Base-by-base conservation (phyloP, 2,888 invertebrate species). In the Drosophila buzzatii region DNA sequence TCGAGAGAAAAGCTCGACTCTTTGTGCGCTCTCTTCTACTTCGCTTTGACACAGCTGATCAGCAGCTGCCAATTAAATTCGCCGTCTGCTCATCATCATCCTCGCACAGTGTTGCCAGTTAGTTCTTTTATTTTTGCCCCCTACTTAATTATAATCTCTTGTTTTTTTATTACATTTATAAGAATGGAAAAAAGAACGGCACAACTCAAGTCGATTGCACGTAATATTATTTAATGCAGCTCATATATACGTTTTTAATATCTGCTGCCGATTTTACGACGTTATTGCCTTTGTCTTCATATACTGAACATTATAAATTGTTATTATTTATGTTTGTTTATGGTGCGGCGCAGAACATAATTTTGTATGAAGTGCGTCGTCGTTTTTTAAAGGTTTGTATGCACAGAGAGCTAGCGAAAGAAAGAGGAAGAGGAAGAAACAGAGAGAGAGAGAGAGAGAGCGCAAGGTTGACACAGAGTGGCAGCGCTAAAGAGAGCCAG, bases 281-380 rank as follows among this genome's bases (percentile, higher is more conserved):
- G 18, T 56, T 51, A 33, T 52, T 51, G 51, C 47, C 16, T 69
- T 64, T 55, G 14, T 10, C 62, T 23, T 51, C 39, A 56, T 31
- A 65, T 41, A 37, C 14, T 63, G 72, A n/a, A 14, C 60, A 62
- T 64, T 62, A 61, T 61, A 57, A 62, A 62, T 66, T 73, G 45
- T 59, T 62, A 58, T 74, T 71, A 60, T 79, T 79, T 78, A 77
- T 70, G 79, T 73, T 77, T 77, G 73, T 74, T 77, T 71, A 68
- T 71, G 67, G 51, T 62, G 63, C 57, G 52, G 73, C 67, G 52
- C 70, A 70, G 66, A 79, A 68, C 79, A 78, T 79, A 71, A 77
- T 65, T 77, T 59, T 12, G 44, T 51, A 55, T 64, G 39, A 70
- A 75, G 59, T 79, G 75, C 76, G 76, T 20, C 52, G 20, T 52